These are phyloP conservation scores for Heliconius melpomene DNA, from an alignment of 1,140 invertebrate species.

Conservation along the genomic window DNA sequence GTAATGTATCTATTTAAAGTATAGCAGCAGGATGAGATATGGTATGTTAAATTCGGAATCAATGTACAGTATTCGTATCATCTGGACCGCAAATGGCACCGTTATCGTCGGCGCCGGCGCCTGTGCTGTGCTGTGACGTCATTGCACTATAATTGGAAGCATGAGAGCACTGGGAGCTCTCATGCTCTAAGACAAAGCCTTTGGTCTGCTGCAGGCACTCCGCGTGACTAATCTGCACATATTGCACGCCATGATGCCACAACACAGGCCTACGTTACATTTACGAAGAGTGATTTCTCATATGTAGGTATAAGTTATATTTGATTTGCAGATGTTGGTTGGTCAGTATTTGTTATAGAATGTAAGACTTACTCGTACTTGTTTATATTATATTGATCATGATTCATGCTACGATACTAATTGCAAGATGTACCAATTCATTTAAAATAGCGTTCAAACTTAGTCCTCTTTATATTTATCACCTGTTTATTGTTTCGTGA, in stretches of 20 bases:
- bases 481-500: background rate
- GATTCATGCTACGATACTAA: background rate
- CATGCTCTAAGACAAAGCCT: conserved; percentile 36
- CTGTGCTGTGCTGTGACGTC: conserved; percentile 61
- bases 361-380: background rate
- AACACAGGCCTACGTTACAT: background rate
- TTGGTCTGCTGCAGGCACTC: conserved; percentile 28
- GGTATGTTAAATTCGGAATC: conserved; percentile 39
- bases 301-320: conserved; percentile 57
- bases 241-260: conserved; percentile 39
- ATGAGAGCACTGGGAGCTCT: conserved; percentile 45
- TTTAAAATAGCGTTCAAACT: background rate
- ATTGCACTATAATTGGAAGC: conserved; percentile 57
- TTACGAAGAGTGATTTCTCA: conserved; percentile 21
- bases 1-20: background rate
- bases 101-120: conserved; percentile 55
- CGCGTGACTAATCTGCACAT: conserved; percentile 34
- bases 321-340: conserved; percentile 15
- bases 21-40: conserved; percentile 20
- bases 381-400: background rate
- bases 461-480: background rate
- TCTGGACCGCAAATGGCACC: conserved; percentile 72
- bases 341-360: background rate
- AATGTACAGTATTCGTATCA: conserved; percentile 56
- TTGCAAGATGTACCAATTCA: background rate